A percentile compares a stretch with the other conserved stretches of the same genome.
Conservation (phyloP, 1,140 invertebrate species). For the Psix sp. region DNA sequence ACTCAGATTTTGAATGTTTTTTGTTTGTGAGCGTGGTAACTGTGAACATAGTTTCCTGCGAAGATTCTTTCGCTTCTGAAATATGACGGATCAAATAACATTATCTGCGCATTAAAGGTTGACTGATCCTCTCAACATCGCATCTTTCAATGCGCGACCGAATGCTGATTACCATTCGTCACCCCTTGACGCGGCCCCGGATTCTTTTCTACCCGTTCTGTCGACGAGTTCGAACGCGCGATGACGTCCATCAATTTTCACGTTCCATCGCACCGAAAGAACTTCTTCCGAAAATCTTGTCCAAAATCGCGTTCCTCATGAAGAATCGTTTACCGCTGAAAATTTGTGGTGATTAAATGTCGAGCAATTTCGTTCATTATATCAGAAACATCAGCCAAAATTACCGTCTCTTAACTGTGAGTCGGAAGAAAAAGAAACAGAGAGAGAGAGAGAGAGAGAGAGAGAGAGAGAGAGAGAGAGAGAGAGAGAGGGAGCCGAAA, state of each 20-base stretch:
- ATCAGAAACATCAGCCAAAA: conserved; percentile 11
- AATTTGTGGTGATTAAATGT: no score
- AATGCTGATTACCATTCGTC: conserved; percentile 69
- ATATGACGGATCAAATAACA: conserved; percentile 31
- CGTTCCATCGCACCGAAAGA: conserved; percentile 23
- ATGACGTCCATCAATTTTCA: conserved; percentile 57
- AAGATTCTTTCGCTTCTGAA: conserved; percentile 2
- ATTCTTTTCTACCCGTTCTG: conserved; percentile 59
- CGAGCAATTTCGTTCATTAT: no score
- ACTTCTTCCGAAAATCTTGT: conserved; percentile 11
- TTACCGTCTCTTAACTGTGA: conserved; percentile 22
- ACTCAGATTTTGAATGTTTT: no score
- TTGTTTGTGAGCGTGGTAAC: no score
- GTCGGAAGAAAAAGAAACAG: conserved; percentile 9
- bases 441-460: no score
- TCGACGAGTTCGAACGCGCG: conserved; percentile 55
- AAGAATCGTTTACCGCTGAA: no score
- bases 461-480: conserved; percentile 28
- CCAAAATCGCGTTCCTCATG: background rate
- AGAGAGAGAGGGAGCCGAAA: conserved; percentile 9
- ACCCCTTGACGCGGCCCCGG: conserved; percentile 60
- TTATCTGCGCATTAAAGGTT: conserved; percentile 47
- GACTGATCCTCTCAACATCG: conserved; percentile 73
- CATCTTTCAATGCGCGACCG: conserved; percentile 66
- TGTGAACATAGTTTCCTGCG: no score